Evolutionary conservation across 2,888 invertebrate species (phyloP).

Genomic region (Heliconius ismenius): DNA sequence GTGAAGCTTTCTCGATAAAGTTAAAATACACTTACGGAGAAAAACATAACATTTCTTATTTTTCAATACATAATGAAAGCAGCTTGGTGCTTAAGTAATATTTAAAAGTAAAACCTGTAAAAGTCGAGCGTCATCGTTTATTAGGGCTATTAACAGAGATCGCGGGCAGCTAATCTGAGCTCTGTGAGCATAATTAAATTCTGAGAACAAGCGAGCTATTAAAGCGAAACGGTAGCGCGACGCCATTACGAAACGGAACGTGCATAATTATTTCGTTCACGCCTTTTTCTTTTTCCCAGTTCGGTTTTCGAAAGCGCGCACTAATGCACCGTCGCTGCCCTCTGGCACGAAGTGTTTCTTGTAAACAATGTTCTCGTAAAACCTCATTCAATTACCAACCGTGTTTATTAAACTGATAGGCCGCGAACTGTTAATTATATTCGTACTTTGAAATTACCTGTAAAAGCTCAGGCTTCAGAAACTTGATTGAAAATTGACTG

Average conservation of each 20-base stretch:
- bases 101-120: slow-evolving; percentile 50
- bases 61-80: slow-evolving; percentile 5
- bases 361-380: slow-evolving; percentile 80
- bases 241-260: slow-evolving; percentile 80
- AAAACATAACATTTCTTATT: slow-evolving; percentile 17
- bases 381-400: slow-evolving; percentile 73
- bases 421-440: slow-evolving; percentile 64
- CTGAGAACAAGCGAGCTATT: slow-evolving; percentile 80
- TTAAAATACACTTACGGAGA: not conserved
- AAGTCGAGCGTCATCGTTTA: slow-evolving; percentile 74
- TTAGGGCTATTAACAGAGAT: slow-evolving; percentile 79
- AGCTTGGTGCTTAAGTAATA: not conserved
- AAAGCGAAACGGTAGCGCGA: slow-evolving; percentile 80
- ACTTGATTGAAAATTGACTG: slow-evolving; percentile 23
- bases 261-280: slow-evolving; percentile 82
- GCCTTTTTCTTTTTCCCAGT: slow-evolving; percentile 71
- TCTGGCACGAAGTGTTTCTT: slow-evolving; percentile 68
- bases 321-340: slow-evolving; percentile 75
- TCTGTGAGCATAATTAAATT: slow-evolving; percentile 77
- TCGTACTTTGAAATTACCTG: slow-evolving; percentile 37
- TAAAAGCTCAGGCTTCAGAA: slow-evolving; percentile 34
- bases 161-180: slow-evolving; percentile 76
- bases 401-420: slow-evolving; percentile 69
- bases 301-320: slow-evolving; percentile 74
- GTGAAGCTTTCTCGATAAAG: not conserved